Evolutionary conservation across 2,888 invertebrate genomes (phyloP).

Genomic region (Diplolepis rosae): DNA sequence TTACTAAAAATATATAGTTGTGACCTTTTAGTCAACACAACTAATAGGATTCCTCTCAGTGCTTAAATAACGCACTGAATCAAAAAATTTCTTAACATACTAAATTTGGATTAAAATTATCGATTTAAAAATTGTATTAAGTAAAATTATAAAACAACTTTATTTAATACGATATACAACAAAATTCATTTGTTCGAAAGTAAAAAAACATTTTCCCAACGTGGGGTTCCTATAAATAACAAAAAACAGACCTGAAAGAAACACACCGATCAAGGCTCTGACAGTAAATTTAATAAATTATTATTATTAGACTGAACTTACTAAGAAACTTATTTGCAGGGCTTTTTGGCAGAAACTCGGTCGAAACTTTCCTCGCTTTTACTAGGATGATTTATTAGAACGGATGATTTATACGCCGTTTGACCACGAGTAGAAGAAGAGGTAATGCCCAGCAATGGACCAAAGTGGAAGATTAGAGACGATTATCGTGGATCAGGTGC

Average conservation of each 20-base stretch:
- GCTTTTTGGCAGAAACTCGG: conserved; percentile 16
- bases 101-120: too few species aligned
- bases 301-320: not conserved
- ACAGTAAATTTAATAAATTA: not conserved
- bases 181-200: too few species aligned
- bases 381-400: conserved; percentile 63
- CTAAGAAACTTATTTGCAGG: not conserved
- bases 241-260: not conserved
- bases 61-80: too few species aligned
- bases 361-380: conserved; percentile 62
- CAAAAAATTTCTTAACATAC: too few species aligned
- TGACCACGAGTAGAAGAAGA: conserved; percentile 48
- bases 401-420: conserved; percentile 65
- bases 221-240: not conserved
- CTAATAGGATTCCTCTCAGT: too few species aligned
- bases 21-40: too few species aligned
- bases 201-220: not conserved
- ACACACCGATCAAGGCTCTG: not conserved
- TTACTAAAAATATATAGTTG: too few species aligned
- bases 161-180: too few species aligned
- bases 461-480: conserved; percentile 73
- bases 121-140: too few species aligned
- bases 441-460: conserved; percentile 64
- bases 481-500: conserved; percentile 72
- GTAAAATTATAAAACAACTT: too few species aligned